Base-by-base conservation (phyloP, 2,888 invertebrate species). In the Cremastinae sp. region DNA sequence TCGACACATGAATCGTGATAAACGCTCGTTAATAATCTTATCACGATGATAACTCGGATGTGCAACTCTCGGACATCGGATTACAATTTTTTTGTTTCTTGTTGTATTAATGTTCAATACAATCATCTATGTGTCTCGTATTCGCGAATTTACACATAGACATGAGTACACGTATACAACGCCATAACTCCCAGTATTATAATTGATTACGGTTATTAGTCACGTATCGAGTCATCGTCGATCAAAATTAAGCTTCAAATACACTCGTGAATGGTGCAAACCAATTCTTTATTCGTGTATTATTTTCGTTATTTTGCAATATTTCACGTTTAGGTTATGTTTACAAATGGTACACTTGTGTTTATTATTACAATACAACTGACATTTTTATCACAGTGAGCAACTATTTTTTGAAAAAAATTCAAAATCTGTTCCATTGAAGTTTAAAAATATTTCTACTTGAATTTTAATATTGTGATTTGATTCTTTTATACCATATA, bases 311-410 rank as follows among this genome's bases (percentile, higher is more conserved):
- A 16, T 56, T 41, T 10, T 51, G 20, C 8, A 18, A 10, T 20
- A 12, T 43, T 8, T 10, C 4, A 20, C 12, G 47, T 12, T 37
- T 47, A 75, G 71, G 71, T 75, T 75, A 75, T 71, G 75, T 75
- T 75, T 71, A 71, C 45, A 70, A 55, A 47, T 41, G 7, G n/a
- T 45, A 47, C 22, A 61, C n/a, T n/a, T n/a, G n/a, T n/a, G 45
- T 12, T 28, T 39, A 20, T 20, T 45, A 35, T 5, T 14, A 8
- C 0, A 49, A 10, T 62, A n/a, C n/a, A n/a, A n/a, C n/a, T n/a
- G n/a, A n/a, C n/a, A n/a, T n/a, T n/a, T n/a, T n/a, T n/a, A n/a
- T n/a, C n/a, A n/a, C n/a, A n/a, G n/a, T n/a, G n/a, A n/a, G n/a
- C n/a, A n/a, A n/a, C n/a, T n/a, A n/a, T n/a, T n/a, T n/a, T n/a